A percentile compares a stretch with the other conserved stretches of the same genome.
These are phyloP conservation scores for Scrobipalpa atriplicella DNA, from an alignment of 2,888 invertebrate species.

Conservation along the genomic window DNA sequence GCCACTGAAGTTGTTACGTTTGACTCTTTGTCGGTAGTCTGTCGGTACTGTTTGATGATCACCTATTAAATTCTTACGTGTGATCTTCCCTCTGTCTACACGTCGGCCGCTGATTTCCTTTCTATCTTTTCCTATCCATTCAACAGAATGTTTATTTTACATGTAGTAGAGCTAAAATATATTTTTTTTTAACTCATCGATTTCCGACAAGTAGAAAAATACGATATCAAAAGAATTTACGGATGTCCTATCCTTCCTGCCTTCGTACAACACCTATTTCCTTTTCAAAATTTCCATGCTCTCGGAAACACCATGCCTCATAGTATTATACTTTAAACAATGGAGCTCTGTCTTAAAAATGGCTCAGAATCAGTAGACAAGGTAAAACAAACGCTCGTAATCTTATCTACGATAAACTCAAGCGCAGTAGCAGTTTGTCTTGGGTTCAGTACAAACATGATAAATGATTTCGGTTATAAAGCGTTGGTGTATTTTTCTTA, in stretches of 20 bases:
- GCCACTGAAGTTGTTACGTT: conserved; percentile 30
- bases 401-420: conserved; percentile 80
- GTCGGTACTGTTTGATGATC: conserved; percentile 23
- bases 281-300: conserved; percentile 50
- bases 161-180: neutral
- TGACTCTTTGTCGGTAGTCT: conserved; percentile 30
- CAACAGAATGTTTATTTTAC: neutral
- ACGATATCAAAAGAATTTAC: neutral
- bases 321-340: conserved; percentile 66
- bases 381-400: conserved; percentile 77
- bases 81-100: neutral
- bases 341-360: conserved; percentile 75
- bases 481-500: conserved; percentile 75
- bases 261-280: conserved; percentile 48
- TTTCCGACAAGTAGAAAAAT: no score
- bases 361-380: conserved; percentile 75
- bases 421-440: conserved; percentile 81
- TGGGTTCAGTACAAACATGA: conserved; percentile 79
- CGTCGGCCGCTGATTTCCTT: neutral
- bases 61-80: conserved; percentile 14
- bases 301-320: conserved; percentile 60
- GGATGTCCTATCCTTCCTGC: conserved; percentile 32
- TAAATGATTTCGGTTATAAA: conserved; percentile 80
- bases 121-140: neutral
- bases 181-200: neutral